Evolutionary conservation across 2,888 invertebrate species (phyloP).

Genomic region (Lathronympha strigana): DNA sequence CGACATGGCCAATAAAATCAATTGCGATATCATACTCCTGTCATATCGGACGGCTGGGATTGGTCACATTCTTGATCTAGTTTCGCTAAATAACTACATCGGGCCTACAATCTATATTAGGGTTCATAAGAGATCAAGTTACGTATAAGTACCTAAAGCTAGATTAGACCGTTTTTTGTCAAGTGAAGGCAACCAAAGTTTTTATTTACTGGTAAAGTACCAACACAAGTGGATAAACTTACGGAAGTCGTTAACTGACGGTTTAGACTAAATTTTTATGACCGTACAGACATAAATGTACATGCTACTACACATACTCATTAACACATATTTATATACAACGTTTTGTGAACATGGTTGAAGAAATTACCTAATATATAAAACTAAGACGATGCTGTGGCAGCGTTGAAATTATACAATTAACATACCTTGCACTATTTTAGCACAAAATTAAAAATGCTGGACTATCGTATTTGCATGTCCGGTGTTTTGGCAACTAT

Average conservation of each 20-base stretch:
- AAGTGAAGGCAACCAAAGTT: too few species aligned
- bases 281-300: too few species aligned
- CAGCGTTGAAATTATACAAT: neutral
- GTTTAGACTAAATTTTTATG: too few species aligned
- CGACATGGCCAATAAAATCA: slow-evolving; percentile 21
- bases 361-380: neutral
- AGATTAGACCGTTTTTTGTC: neutral
- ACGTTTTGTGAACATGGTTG: neutral
- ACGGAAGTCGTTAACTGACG: too few species aligned
- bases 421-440: neutral
- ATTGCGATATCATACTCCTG: slow-evolving; percentile 29
- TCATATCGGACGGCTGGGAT: slow-evolving; percentile 23
- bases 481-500: neutral
- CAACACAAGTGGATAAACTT: too few species aligned
- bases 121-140: neutral
- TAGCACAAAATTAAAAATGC: slow-evolving; percentile 1
- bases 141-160: neutral
- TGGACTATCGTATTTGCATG: neutral
- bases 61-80: slow-evolving; percentile 33
- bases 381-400: too few species aligned
- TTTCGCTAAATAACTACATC: slow-evolving; percentile 9
- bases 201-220: too few species aligned
- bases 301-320: too few species aligned
- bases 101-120: neutral
- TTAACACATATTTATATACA: too few species aligned